Conservation (phyloP, 2,113 vertebrate species). For the Tiliqua scincoides region DNA sequence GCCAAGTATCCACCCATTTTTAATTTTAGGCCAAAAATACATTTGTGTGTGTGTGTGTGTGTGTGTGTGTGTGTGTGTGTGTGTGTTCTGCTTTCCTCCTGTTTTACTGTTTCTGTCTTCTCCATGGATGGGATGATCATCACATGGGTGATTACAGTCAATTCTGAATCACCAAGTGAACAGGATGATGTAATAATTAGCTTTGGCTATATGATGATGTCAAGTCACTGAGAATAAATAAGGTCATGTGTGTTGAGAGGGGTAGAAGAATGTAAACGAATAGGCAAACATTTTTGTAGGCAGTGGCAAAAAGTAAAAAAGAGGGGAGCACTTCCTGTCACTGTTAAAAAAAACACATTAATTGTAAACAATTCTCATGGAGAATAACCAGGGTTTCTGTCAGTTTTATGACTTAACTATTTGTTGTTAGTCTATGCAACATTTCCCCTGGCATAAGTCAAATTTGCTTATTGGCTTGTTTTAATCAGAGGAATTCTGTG, state of each 20-base stretch:
- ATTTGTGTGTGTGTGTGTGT: too few species aligned
- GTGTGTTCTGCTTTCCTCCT: too few species aligned
- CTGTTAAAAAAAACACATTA: neutral
- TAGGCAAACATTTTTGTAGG: neutral
- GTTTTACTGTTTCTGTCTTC: neutral
- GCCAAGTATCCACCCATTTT: neutral
- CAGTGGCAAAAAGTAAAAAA: neutral
- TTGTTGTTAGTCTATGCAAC: constrained; percentile 43
- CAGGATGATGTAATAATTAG: neutral
- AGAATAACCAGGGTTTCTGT: neutral
- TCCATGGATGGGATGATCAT: neutral
- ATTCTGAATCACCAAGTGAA: neutral
- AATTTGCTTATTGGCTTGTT: constrained; percentile 64
- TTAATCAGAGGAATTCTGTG: constrained; percentile 66
- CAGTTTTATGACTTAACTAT: constrained; percentile 46
- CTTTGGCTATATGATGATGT: neutral
- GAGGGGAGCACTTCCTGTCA: neutral
- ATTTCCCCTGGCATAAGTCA: constrained; percentile 53
- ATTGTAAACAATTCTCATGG: neutral
- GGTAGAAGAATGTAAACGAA: neutral
- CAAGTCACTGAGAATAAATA: neutral
- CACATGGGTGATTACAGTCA: neutral
- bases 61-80: too few species aligned
- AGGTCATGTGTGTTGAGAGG: neutral
- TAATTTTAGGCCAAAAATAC: neutral